Evolutionary conservation across 2,797 vertebrate genomes (phyloP).

Genomic region (Darevskia nairensis): DNA sequence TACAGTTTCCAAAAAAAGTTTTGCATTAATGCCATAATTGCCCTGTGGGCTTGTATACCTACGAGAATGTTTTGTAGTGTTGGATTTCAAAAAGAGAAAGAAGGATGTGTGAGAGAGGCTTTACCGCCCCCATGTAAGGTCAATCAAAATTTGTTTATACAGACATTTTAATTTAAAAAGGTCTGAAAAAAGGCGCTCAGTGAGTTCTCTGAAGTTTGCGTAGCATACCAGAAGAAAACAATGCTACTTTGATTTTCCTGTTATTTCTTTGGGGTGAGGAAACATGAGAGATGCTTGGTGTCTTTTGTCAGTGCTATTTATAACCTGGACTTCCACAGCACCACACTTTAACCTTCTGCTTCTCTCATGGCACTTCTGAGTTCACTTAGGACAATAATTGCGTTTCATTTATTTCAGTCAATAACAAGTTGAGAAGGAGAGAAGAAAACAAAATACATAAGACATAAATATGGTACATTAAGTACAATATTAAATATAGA

Average conservation of each 20-base stretch:
- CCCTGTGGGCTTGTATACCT: constrained; percentile 52
- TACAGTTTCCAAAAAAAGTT: constrained; percentile 61
- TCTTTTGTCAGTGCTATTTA: constrained; percentile 10
- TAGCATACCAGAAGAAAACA: constrained; percentile 22
- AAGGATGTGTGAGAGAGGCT: not conserved
- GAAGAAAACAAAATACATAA: too few species aligned
- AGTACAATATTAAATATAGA: too few species aligned
- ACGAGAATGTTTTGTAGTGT: constrained; percentile 40
- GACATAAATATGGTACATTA: too few species aligned
- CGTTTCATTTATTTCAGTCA: too few species aligned
- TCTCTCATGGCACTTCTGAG: constrained; percentile 15
- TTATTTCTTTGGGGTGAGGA: constrained; percentile 1
- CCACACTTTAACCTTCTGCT: not conserved
- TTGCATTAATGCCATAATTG: constrained; percentile 59
- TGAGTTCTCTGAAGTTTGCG: constrained; percentile 19
- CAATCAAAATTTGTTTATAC: constrained; percentile 1
- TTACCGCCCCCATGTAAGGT: constrained; percentile 3
- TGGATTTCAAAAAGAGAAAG: constrained; percentile 23
- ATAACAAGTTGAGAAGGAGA: too few species aligned
- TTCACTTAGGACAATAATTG: not conserved
- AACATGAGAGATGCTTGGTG: constrained; percentile 40
- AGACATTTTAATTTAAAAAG: constrained; percentile 36
- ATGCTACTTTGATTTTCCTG: not conserved
- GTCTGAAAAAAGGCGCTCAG: constrained; percentile 26
- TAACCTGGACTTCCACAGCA: constrained; percentile 26